These are phyloP conservation scores for Polia nebulosa DNA, from an alignment of 2,888 invertebrate species.

Conservation along the genomic window DNA sequence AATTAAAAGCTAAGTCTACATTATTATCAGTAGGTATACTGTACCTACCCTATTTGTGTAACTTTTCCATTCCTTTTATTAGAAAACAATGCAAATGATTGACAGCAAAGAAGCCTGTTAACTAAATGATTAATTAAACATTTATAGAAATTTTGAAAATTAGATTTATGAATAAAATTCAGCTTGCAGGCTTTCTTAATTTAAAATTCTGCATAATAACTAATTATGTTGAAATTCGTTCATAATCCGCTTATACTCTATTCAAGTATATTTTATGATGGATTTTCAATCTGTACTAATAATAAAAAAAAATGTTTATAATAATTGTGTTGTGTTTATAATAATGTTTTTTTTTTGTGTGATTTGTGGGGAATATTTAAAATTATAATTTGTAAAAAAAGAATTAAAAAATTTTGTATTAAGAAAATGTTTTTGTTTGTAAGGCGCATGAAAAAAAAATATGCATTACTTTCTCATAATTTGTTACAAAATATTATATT, in stretches of 20 bases:
- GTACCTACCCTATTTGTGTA: neutral
- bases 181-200: neutral
- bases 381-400: no score
- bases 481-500: no score
- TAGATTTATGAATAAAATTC: neutral
- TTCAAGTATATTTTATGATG: no score
- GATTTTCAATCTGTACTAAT: neutral
- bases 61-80: neutral
- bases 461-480: no score
- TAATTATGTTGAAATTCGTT: neutral
- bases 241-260: neutral
- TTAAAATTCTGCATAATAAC: neutral
- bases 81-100: neutral
- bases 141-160: neutral
- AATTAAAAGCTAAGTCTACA: neutral
- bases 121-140: neutral
- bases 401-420: no score
- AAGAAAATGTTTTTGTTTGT: no score
- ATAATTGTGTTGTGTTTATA: neutral
- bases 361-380: no score
- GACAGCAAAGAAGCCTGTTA: neutral
- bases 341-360: no score
- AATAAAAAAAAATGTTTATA: neutral
- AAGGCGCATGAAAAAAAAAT: no score
- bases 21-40: neutral